Evolutionary conservation across 2,113 vertebrate genomes (phyloP), one percentile per base, ranked within the genome.

Genomic region (Cyprinodon brontotheroides): DNA sequence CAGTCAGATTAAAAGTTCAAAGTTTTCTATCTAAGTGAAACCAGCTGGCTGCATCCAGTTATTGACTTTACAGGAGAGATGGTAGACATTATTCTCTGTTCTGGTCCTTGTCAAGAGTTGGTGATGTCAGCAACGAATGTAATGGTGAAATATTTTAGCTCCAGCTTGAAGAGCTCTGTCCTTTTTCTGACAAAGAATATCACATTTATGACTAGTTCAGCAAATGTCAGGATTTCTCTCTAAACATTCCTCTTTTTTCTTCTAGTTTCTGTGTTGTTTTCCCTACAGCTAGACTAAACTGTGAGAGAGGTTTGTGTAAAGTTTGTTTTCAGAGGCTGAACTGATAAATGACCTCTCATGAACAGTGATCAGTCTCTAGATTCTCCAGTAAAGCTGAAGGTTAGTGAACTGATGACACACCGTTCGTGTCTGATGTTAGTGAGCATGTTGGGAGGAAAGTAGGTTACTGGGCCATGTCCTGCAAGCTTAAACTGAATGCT

Each of bases 391-490:
- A 80, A 92, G 78, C 74, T 83, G 74, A 89, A 92, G 89, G 91
- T 95, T 95, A 95, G 93, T 93, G 94, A 95, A 96, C 94, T 92
- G 92, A 91, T 96, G 95, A 96, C 94, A 90, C 92, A 88, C 82
- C 87, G 89, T 91, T 92, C 81, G 80, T 85, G 90, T 95, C 94
- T 93, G 88, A 83, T 92, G 94, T 96, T 96, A 95, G 66, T 80
- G 90, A 93, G 93, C 91, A 86, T 92, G 84, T 87, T 90, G 85
- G 90, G 90, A 85, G 82, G 91, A 96, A 97, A 96, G 94, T 97
- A 96, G 96, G 96, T 97, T 95, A 97, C 94, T 97, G 94, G 96
- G 96, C 93, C 95, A 96, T 94, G 94, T 95, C 94, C 96, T 95
- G 94, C 94, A 94, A 94, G 95, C 95, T 95, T 95, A 95, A 95